Evolutionary conservation across 2,797 vertebrate species (phyloP).

Genomic region (Denticeps clupeoides): DNA sequence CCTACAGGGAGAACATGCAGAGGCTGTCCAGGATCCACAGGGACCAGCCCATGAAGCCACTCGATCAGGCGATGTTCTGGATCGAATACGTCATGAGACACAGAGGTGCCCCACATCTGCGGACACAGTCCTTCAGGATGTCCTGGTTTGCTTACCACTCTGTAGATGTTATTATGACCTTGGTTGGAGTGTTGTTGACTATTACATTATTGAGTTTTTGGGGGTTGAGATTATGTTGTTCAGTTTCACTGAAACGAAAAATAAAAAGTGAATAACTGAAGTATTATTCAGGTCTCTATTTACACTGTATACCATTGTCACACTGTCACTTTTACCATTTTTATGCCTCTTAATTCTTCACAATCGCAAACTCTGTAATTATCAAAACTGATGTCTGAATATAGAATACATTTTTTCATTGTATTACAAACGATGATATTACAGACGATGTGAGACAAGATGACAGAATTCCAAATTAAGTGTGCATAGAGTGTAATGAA

Average conservation of each 20-base stretch:
- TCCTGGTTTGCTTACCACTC: constrained; percentile 29
- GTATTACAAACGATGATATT: no score
- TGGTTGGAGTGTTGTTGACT: constrained; percentile 10
- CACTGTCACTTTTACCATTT: no score
- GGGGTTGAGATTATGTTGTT: constrained; percentile 8
- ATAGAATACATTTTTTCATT: no score
- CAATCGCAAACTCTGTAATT: no score
- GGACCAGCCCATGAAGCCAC: constrained; percentile 32
- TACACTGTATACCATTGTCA: background rate
- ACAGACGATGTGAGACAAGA: no score
- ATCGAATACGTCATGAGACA: constrained; percentile 34
- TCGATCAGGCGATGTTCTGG: constrained; percentile 31
- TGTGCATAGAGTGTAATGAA: no score
- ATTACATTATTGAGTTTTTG: constrained; percentile 9
- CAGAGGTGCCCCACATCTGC: constrained; percentile 23
- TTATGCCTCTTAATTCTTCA: no score
- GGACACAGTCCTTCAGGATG: constrained; percentile 32
- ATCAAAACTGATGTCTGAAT: no score
- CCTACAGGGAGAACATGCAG: constrained; percentile 33
- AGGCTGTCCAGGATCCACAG: constrained; percentile 28
- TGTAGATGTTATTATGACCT: constrained; percentile 25
- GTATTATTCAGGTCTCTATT: background rate
- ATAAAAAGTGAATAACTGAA: constrained; percentile 11
- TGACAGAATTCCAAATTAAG: no score
- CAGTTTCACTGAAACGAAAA: constrained; percentile 11